A percentile compares a stretch with the other conserved stretches of the same genome.
These are phyloP conservation scores for Drosophila asahinai DNA, from an alignment of 1,140 invertebrate species.

Conservation along the genomic window DNA sequence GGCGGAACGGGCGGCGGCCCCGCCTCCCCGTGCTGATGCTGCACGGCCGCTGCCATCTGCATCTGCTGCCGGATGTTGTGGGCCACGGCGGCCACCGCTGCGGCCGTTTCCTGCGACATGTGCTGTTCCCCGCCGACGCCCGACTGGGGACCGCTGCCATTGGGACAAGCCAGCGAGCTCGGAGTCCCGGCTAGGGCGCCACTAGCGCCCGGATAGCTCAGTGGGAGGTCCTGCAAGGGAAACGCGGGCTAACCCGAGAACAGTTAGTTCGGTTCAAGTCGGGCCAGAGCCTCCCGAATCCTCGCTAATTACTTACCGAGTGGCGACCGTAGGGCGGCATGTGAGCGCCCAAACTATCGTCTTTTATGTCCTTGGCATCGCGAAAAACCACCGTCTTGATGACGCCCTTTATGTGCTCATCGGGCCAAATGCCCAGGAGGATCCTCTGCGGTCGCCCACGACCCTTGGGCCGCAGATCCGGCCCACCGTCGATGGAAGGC, in stretches of 20 bases:
- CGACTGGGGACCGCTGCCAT: slow-evolving; percentile 57
- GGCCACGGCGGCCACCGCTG: slow-evolving; percentile 85
- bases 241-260: slow-evolving; percentile 78
- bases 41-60: slow-evolving; percentile 90
- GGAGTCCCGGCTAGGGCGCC: slow-evolving; percentile 43
- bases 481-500: slow-evolving; percentile 94
- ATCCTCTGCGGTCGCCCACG: slow-evolving; percentile 95
- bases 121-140: slow-evolving; percentile 55
- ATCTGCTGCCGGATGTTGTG: slow-evolving; percentile 90
- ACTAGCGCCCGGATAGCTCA: slow-evolving; percentile 78
- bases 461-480: slow-evolving; percentile 96
- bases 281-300: background rate
- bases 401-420: slow-evolving; percentile 96
- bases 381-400: slow-evolving; percentile 96
- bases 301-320: slow-evolving; percentile 72
- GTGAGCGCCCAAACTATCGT: slow-evolving; percentile 86
- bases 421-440: slow-evolving; percentile 95
- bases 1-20: slow-evolving; percentile 84
- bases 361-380: slow-evolving; percentile 91
- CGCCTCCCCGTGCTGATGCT: slow-evolving; percentile 86
- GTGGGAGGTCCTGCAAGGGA: slow-evolving; percentile 80
- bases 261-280: slow-evolving; percentile 47
- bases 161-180: slow-evolving; percentile 66
- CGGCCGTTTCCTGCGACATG: slow-evolving; percentile 83
- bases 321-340: slow-evolving; percentile 81